These are phyloP conservation scores for Erpornis zantholeuca DNA, from an alignment of 2,113 vertebrate species.

Conservation along the genomic window DNA sequence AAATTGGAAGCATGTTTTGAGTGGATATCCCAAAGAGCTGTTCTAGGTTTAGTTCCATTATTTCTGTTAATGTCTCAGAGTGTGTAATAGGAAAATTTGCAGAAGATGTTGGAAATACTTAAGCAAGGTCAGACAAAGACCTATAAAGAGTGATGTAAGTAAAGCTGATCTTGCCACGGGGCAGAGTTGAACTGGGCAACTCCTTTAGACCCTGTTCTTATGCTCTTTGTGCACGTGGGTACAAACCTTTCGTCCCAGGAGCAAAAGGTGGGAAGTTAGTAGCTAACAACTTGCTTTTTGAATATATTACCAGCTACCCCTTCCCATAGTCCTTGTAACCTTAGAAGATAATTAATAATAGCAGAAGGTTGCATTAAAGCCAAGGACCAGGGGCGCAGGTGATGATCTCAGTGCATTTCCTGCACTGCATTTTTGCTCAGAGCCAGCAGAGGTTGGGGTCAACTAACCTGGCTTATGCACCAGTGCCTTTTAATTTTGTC, in stretches of 20 bases:
- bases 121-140: neutral
- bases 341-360: neutral
- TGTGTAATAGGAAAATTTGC: neutral
- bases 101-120: neutral
- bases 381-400: neutral
- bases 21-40: neutral
- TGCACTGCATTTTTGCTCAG: neutral
- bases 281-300: neutral
- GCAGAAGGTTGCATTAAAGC: neutral
- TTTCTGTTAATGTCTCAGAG: neutral
- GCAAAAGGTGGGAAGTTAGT: neutral
- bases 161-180: neutral
- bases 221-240: neutral
- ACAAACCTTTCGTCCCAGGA: neutral
- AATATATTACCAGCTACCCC: neutral
- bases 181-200: neutral
- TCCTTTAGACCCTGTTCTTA: neutral
- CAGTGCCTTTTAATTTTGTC: neutral
- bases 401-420: neutral
- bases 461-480: neutral
- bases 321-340: neutral
- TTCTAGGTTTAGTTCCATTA: neutral
- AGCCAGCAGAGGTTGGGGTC: neutral
- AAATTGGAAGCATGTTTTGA: neutral
- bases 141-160: neutral